A percentile compares a stretch with the other conserved stretches of the same genome.
Evolutionary conservation across 2,797 vertebrate species (phyloP).

Genomic region (Carapus acus): DNA sequence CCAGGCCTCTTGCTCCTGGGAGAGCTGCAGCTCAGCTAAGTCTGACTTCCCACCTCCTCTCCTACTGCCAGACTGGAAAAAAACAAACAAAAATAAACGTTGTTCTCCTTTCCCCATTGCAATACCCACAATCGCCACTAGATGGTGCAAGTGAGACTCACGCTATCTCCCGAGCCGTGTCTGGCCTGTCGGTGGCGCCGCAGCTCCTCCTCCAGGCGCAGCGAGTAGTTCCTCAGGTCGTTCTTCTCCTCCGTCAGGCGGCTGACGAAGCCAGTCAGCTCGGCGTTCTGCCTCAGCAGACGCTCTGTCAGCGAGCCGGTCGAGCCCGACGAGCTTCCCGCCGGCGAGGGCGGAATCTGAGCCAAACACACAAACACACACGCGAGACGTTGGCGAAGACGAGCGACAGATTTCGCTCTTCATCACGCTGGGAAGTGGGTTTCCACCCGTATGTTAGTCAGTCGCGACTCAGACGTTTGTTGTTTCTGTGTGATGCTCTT

Average conservation of each 20-base stretch:
- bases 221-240: constrained; percentile 81
- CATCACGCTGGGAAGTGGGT: too few species aligned
- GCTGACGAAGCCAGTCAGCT: constrained; percentile 90
- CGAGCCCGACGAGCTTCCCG: constrained; percentile 68
- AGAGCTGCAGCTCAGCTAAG: constrained; percentile 65
- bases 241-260: constrained; percentile 94
- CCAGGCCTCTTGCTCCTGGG: constrained; percentile 85
- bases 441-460: not conserved
- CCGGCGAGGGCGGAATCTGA: constrained; percentile 65
- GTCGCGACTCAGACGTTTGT: too few species aligned
- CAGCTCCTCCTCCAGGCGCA: constrained; percentile 86
- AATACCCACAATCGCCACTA: too few species aligned
- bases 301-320: constrained; percentile 82
- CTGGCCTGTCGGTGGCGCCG: constrained; percentile 69
- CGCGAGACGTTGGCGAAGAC: constrained; percentile 5
- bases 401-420: constrained; percentile 20
- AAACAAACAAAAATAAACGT: not conserved
- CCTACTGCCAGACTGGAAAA: constrained; percentile 57
- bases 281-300: constrained; percentile 89
- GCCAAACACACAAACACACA: constrained; percentile 33
- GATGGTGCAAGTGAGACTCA: too few species aligned
- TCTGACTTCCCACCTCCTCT: constrained; percentile 51
- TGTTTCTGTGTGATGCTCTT: too few species aligned
- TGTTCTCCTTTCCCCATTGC: too few species aligned
- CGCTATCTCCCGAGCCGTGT: constrained; percentile 50